Evolutionary conservation across 2,888 invertebrate species (phyloP).

Genomic region (Caenorhabditis imperialis): DNA sequence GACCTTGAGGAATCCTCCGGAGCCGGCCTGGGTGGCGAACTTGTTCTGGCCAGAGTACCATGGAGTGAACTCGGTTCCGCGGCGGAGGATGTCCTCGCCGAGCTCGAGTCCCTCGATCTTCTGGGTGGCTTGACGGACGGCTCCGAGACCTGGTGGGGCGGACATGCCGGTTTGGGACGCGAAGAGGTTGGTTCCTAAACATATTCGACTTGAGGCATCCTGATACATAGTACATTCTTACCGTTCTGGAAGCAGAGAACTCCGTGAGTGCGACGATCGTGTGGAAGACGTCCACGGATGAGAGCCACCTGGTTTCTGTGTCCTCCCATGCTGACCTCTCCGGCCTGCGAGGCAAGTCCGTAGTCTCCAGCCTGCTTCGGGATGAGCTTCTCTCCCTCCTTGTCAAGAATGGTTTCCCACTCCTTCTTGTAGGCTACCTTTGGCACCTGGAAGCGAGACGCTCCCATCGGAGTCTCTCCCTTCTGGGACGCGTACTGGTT

Average conservation of each 20-base stretch:
- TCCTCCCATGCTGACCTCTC: slow-evolving; percentile 75
- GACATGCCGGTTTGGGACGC: slow-evolving; percentile 78
- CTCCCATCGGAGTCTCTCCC: slow-evolving; percentile 76
- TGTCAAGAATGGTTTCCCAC: slow-evolving; percentile 77
- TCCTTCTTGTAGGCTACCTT: slow-evolving; percentile 76
- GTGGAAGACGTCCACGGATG: slow-evolving; percentile 77
- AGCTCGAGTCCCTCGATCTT: slow-evolving; percentile 76
- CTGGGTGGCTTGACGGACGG: slow-evolving; percentile 76
- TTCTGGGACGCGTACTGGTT: slow-evolving; percentile 78
- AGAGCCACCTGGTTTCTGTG: slow-evolving; percentile 77
- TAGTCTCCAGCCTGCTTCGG: slow-evolving; percentile 78
- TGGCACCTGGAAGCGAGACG: slow-evolving; percentile 73
- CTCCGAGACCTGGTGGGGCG: slow-evolving; percentile 74
- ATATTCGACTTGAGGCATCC: no score
- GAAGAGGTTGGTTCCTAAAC: slow-evolving; percentile 76
- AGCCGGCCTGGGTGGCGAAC: slow-evolving; percentile 77
- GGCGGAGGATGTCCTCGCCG: slow-evolving; percentile 76
- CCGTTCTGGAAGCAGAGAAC: slow-evolving; percentile 77
- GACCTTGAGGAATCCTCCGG: slow-evolving; percentile 78
- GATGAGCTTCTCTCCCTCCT: slow-evolving; percentile 77
- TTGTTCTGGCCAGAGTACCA: slow-evolving; percentile 78
- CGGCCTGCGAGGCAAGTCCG: slow-evolving; percentile 75
- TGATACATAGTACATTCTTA: no score
- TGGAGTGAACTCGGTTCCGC: slow-evolving; percentile 76
- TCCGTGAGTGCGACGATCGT: slow-evolving; percentile 76